Evolutionary conservation across 2,113 vertebrate genomes (phyloP).

Genomic region (Antechinus stuartii): DNA sequence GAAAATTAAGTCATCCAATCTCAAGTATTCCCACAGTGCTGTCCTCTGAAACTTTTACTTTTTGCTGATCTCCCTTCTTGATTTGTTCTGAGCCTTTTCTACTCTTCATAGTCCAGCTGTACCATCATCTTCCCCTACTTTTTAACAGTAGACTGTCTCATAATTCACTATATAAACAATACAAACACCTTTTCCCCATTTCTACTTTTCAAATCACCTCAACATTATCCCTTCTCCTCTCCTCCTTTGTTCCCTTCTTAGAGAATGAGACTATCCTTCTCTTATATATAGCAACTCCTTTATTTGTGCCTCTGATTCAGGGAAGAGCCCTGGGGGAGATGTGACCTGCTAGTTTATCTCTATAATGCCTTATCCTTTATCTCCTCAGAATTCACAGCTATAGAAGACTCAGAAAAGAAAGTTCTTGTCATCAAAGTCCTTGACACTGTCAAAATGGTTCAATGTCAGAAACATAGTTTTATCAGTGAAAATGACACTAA

Average conservation of each 20-base stretch:
- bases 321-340: neutral
- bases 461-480: neutral
- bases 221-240: neutral
- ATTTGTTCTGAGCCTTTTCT: neutral
- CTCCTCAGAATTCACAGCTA: neutral
- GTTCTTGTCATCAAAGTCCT: neutral
- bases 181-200: neutral
- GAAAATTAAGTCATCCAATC: neutral
- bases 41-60: neutral
- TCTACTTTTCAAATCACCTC: neutral
- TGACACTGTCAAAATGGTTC: neutral
- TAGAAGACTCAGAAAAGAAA: neutral
- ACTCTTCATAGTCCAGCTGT: neutral
- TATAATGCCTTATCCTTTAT: neutral
- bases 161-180: neutral
- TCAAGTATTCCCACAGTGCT: neutral
- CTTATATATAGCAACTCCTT: neutral
- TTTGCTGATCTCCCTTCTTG: neutral
- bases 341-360: neutral
- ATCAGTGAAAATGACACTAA: neutral
- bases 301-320: neutral
- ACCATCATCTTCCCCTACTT: neutral
- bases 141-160: neutral
- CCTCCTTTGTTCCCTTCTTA: neutral
- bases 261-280: neutral